These are phyloP conservation scores for Nomia melanderi DNA, from an alignment of 1,140 invertebrate genomes.

Conservation along the genomic window DNA sequence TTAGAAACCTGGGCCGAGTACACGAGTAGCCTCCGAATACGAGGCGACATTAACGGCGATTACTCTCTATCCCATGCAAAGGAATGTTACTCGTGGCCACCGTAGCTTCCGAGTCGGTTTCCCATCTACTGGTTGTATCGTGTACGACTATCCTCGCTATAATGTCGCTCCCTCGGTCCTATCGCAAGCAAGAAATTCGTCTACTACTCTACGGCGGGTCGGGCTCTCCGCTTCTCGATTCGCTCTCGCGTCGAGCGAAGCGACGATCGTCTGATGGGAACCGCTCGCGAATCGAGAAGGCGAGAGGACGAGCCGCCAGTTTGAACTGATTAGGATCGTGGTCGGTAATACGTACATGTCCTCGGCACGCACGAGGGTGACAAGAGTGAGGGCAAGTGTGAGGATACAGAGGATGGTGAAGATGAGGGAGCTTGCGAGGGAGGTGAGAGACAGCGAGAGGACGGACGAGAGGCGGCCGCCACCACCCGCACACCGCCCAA, in stretches of 20 bases:
- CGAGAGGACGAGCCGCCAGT: constrained; percentile 8
- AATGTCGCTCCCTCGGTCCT: constrained; percentile 35
- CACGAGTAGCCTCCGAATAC: constrained; percentile 23
- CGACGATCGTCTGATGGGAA: too few relatives aligned
- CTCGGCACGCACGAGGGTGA: constrained; percentile 75
- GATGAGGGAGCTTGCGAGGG: constrained; percentile 77
- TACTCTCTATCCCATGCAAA: constrained; percentile 19
- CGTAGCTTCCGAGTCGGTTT: too few relatives aligned
- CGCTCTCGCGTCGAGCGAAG: too few relatives aligned
- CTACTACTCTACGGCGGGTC: constrained; percentile 4
- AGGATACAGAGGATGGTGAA: constrained; percentile 74
- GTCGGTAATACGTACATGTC: constrained; percentile 77
- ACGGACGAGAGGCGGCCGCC: constrained; percentile 78
- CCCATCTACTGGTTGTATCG: not conserved
- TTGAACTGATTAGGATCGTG: constrained; percentile 4
- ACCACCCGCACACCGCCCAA: constrained; percentile 80
- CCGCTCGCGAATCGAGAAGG: constrained; percentile 54
- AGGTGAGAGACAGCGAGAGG: constrained; percentile 80
- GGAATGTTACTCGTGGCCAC: not conserved
- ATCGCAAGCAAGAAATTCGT: constrained; percentile 43
- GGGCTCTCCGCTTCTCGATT: constrained; percentile 24
- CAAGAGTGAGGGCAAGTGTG: constrained; percentile 75
- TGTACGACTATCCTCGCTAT: not conserved
- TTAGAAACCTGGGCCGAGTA: constrained; percentile 35
- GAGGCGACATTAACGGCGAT: constrained; percentile 40